Percentiles rank a stretch among this genome's conserved stretches.
Evolutionary conservation across 2,888 invertebrate genomes (phyloP).

Genomic region (Machimus atricapillus): DNA sequence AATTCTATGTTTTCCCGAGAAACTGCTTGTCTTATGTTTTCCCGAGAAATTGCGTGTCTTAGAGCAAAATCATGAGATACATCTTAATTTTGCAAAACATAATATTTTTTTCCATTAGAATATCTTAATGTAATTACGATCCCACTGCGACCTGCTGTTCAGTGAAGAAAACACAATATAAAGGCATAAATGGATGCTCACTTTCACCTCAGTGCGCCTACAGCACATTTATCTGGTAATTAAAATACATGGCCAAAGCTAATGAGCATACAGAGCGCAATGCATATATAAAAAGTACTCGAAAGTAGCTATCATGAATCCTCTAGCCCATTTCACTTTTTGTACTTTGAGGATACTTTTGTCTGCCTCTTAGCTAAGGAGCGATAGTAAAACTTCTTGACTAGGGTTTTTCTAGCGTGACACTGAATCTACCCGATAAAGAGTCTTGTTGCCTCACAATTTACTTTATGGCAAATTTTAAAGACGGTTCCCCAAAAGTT

Average conservation of each 20-base stretch:
- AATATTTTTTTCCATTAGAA: background rate
- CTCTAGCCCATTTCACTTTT: background rate
- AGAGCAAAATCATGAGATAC: background rate
- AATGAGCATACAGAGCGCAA: background rate
- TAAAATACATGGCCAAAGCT: background rate
- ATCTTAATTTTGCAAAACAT: background rate
- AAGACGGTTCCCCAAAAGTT: background rate
- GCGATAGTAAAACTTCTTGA: background rate
- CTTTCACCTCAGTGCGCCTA: background rate
- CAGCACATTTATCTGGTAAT: background rate
- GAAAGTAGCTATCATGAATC: background rate
- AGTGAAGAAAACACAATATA: background rate
- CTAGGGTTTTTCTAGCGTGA: background rate
- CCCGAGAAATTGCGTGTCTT: background rate
- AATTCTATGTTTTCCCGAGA: too few relatives aligned
- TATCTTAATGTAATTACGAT: background rate
- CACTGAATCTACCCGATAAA: background rate
- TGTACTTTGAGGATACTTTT: background rate
- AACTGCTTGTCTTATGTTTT: too few relatives aligned
- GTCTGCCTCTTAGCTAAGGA: background rate
- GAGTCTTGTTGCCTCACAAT: background rate
- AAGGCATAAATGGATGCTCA: background rate
- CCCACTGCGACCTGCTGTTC: background rate
- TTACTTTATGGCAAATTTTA: background rate
- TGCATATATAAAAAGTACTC: background rate